Evolutionary conservation across 1,140 invertebrate genomes (phyloP).

Genomic region (Ylistrum balloti): DNA sequence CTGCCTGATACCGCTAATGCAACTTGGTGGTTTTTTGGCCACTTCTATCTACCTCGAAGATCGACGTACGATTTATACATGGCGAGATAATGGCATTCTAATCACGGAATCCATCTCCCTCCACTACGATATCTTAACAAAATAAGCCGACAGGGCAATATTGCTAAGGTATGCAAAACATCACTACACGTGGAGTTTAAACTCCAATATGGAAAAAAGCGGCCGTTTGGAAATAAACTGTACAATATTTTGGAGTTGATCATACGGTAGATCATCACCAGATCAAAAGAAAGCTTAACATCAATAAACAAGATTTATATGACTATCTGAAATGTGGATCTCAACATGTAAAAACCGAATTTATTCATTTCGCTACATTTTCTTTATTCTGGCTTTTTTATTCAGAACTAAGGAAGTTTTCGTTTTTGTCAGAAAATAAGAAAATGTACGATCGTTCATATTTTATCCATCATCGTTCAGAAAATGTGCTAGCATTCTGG

Average conservation of each 20-base stretch:
- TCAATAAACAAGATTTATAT: no score
- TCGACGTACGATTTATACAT: constrained; percentile 33
- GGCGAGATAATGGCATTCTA: constrained; percentile 29
- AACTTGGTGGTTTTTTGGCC: constrained; percentile 37
- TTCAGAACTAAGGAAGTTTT: no score
- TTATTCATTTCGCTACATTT: no score
- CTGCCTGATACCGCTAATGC: constrained; percentile 37
- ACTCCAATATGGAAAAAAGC: not conserved
- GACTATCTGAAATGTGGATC: no score
- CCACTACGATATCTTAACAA: constrained; percentile 34
- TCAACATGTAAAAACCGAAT: no score
- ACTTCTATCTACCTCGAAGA: not conserved
- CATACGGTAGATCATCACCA: no score
- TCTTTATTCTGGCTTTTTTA: no score
- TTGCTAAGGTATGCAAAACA: constrained; percentile 33
- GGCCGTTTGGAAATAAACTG: not conserved
- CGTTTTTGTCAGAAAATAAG: no score
- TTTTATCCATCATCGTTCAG: no score
- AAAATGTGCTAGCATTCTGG: not conserved
- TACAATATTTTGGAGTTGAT: no score
- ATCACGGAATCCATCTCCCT: not conserved
- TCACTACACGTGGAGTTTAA: not conserved
- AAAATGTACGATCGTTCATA: no score
- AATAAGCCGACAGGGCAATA: constrained; percentile 25
- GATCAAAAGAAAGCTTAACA: no score